A percentile compares a stretch with the other conserved stretches of the same genome.
phyloP scores from a whole-genome alignment of 2,888 invertebrate genomes.

The Nemoura dubitans region DNA sequence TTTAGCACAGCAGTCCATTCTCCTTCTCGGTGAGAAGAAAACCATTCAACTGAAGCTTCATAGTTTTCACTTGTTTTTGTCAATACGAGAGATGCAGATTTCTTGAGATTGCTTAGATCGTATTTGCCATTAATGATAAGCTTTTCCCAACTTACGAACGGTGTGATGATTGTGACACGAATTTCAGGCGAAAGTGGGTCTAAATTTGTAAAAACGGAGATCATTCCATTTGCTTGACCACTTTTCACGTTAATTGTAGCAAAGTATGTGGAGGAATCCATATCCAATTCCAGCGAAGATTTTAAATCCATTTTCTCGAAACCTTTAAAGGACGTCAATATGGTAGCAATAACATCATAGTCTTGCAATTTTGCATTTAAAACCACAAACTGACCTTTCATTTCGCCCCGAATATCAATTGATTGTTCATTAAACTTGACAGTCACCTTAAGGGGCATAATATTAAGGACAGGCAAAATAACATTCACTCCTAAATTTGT shows the following conservation, averaged over 20 bases:
- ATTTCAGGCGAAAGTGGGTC: constrained; percentile 20
- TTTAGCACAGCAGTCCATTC: neutral
- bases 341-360: constrained; percentile 13
- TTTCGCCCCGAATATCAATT: neutral
- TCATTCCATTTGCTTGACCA: constrained; percentile 14
- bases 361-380: constrained; percentile 17
- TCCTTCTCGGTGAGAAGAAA: neutral
- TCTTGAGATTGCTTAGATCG: constrained; percentile 25
- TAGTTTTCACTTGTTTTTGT: neutral
- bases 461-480: neutral
- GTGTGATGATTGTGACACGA: constrained; percentile 33
- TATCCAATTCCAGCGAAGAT: constrained; percentile 9
- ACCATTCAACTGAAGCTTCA: constrained; percentile 7
- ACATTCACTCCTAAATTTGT: neutral
- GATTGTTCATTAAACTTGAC: neutral
- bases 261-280: neutral
- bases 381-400: constrained; percentile 21
- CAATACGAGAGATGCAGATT: constrained; percentile 10
- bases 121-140: constrained; percentile 46
- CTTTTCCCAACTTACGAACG: constrained; percentile 46
- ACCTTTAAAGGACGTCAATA: constrained; percentile 21
- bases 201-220: neutral
- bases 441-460: neutral
- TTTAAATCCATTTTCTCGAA: constrained; percentile 20
- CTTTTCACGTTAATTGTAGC: neutral